Percentiles rank a stretch among this genome's conserved stretches.
phyloP scores from a whole-genome alignment of 1,140 invertebrate species.

The Lucilia cuprina region DNA sequence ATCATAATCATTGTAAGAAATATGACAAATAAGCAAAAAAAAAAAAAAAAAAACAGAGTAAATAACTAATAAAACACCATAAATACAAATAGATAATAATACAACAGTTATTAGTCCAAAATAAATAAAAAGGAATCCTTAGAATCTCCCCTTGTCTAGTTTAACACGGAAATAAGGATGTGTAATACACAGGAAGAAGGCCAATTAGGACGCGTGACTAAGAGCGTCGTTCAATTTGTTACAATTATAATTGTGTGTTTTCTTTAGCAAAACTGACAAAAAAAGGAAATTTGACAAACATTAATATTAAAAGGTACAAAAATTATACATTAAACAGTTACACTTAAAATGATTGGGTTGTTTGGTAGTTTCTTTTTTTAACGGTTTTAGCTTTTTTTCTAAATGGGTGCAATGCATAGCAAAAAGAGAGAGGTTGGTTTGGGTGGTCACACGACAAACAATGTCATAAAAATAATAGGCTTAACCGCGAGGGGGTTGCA shows the following conservation, averaged over 20 bases:
- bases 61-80: slow-evolving; percentile 17
- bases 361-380: not conserved
- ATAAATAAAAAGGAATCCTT: not conserved
- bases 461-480: slow-evolving; percentile 36
- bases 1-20: slow-evolving; percentile 7
- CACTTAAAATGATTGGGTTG: not conserved
- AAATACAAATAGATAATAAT: slow-evolving; percentile 21
- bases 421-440: not conserved
- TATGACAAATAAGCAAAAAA: slow-evolving; percentile 22
- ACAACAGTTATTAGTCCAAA: slow-evolving; percentile 1
- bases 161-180: not conserved
- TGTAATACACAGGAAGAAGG: slow-evolving; percentile 30
- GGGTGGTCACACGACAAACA: slow-evolving; percentile 27
- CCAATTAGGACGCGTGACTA: slow-evolving; percentile 34
- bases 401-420: not conserved
- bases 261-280: slow-evolving; percentile 26
- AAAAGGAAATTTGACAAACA: slow-evolving; percentile 26
- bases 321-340: slow-evolving; percentile 3
- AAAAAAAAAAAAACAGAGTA: not conserved
- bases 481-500: slow-evolving; percentile 31
- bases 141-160: not conserved
- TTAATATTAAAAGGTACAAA: not conserved
- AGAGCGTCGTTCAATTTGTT: slow-evolving; percentile 35
- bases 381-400: not conserved
- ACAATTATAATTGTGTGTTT: slow-evolving; percentile 38